Evolutionary conservation across 2,113 vertebrate species (phyloP), one percentile per base, ranked within the genome.

Genomic region (Ibidorhyncha struthersii): DNA sequence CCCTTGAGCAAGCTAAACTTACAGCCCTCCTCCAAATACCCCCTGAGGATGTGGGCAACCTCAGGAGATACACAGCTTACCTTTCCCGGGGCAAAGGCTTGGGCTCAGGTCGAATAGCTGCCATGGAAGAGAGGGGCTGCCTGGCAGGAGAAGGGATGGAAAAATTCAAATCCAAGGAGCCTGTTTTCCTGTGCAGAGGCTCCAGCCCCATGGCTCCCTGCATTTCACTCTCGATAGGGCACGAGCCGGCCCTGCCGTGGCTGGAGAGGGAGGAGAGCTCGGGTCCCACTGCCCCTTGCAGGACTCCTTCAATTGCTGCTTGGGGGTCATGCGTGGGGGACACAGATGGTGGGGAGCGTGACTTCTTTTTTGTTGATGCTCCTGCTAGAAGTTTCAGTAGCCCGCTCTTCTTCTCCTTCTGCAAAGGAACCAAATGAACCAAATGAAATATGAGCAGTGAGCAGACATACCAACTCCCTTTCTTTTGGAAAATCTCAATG

Each of bases 151-250:
- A 99, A n/a, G 99, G 99, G 96, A 98, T 96, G 32, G 99, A 98
- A 96, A 99, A 99, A 98, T 99, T 99, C 82, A 99, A 99, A 97
- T 99, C 99, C 98, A 99, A 98, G 38, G 99, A 99, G 45, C 99
- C 99, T 0, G 99, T 99, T 98, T 99, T 99, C 84, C 99, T 99
- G 99, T 99, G 99, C 94, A 99, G 98, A 2, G 99, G 99, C 95
- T 99, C 99, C 97, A 99, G 97, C n/a, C 99, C 99, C 89, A 99
- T 98, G 20, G 99, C 99, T 5, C 99, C 99, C 43, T 98, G 98
- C 99, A 99, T 99, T 96, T 99, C 99, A 66, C 99, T 99, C 97
- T 99, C 99, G 1, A 99, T 98, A 11, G 99, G 99, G 94, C 99
- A 99, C 21, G 99, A 99, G 32, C 99, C 99, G 0, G 99, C 99